Percentiles rank a stretch among this genome's conserved stretches.
phyloP scores from a whole-genome alignment of 2,113 vertebrate genomes.

The Erinaceus europaeus region DNA sequence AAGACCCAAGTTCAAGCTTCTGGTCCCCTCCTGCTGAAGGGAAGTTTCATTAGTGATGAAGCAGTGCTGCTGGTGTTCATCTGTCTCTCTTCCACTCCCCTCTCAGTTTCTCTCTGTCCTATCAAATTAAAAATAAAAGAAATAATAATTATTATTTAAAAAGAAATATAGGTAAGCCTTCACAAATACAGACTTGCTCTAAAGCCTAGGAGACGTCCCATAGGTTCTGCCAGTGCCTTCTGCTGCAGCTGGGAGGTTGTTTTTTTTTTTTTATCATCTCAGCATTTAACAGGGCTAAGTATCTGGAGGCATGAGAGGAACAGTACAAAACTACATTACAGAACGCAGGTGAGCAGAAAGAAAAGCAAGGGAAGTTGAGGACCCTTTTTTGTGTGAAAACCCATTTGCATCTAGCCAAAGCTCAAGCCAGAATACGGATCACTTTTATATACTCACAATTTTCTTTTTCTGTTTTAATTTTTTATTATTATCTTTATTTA shows the following conservation, averaged over 20 bases:
- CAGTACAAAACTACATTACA: no score
- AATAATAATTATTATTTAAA: no score
- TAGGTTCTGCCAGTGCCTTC: neutral
- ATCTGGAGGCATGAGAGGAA: neutral
- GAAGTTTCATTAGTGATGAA: no score
- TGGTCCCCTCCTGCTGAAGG: no score
- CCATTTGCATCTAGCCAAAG: neutral
- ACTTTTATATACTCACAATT: neutral
- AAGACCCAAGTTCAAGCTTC: no score
- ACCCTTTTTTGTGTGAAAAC: neutral
- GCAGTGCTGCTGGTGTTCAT: no score
- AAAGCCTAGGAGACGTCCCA: neutral
- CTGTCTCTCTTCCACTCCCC: no score
- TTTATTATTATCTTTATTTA: no score
- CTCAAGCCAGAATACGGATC: neutral
- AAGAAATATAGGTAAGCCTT: neutral
- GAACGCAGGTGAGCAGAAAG: neutral
- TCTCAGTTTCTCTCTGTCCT: no score
- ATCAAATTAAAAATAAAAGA: no score
- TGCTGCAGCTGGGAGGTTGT: neutral
- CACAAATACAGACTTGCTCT: neutral
- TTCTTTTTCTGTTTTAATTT: no score
- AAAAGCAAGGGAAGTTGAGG: neutral
- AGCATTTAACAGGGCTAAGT: neutral
- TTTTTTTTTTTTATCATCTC: neutral